These are phyloP conservation scores for Gobionotothen gibberifrons DNA, from an alignment of 2,797 vertebrate genomes.

Conservation along the genomic window DNA sequence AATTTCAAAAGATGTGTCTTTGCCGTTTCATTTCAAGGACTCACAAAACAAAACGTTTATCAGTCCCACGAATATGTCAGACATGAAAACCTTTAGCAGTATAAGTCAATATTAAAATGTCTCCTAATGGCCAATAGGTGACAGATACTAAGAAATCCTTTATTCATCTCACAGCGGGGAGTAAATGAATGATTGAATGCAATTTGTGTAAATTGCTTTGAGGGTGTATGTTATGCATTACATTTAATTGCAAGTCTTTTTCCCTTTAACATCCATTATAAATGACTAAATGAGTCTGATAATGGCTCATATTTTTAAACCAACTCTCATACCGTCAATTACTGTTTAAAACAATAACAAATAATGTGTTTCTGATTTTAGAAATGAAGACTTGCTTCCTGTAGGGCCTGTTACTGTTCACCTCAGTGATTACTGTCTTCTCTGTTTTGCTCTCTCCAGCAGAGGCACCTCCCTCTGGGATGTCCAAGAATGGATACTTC, in stretches of 20 bases:
- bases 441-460: conserved; percentile 56
- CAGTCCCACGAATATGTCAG: too few species aligned
- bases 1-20: too few species aligned
- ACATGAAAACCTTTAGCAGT: too few species aligned
- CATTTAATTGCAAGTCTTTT: background rate
- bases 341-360: background rate
- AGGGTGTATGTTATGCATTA: background rate
- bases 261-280: background rate
- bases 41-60: too few species aligned
- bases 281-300: background rate
- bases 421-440: conserved; percentile 40
- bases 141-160: background rate
- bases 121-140: background rate
- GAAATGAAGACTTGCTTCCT: conserved; percentile 19
- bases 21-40: too few species aligned
- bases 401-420: conserved; percentile 31
- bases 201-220: background rate
- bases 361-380: background rate
- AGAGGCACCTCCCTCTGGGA: conserved; percentile 90
- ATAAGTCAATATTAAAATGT: too few species aligned
- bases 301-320: conserved; percentile 1
- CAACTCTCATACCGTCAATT: conserved; percentile 25
- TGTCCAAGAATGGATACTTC: conserved; percentile 95
- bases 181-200: background rate
- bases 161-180: too few species aligned